Conservation (phyloP, 1,140 invertebrate species). For the Leptopilina boulardi region DNA sequence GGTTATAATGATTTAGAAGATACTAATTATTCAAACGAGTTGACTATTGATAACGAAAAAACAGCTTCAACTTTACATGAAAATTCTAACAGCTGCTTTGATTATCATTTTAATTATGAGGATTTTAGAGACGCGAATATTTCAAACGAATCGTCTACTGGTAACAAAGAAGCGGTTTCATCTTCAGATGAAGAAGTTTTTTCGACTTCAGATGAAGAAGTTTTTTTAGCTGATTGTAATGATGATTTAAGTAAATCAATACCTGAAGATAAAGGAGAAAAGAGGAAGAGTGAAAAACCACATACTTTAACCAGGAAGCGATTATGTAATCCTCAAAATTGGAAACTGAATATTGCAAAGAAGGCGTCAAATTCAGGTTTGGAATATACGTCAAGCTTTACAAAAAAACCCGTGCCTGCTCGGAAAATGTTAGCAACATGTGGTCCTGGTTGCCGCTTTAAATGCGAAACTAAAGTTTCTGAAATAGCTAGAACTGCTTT, state of each 20-base stretch:
- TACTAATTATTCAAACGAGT: too few relatives aligned
- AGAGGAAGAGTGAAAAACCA: background rate
- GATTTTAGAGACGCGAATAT: too few relatives aligned
- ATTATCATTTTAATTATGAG: too few relatives aligned
- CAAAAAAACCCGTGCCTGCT: background rate
- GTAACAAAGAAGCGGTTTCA: too few relatives aligned
- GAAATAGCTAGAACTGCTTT: background rate
- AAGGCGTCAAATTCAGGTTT: background rate
- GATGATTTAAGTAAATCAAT: background rate
- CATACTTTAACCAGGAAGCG: background rate
- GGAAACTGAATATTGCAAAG: slow-evolving; percentile 7
- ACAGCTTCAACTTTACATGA: too few relatives aligned
- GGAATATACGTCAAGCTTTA: background rate
- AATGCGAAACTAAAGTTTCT: background rate
- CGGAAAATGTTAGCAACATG: background rate
- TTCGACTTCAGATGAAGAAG: too few relatives aligned
- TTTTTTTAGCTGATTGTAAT: too few relatives aligned
- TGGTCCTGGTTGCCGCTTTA: slow-evolving; percentile 7
- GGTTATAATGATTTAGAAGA: too few relatives aligned
- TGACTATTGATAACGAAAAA: too few relatives aligned
- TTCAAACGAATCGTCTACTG: too few relatives aligned
- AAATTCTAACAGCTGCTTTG: too few relatives aligned
- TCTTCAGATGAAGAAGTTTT: too few relatives aligned
- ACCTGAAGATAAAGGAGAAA: background rate
- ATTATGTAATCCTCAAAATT: background rate